Conservation (phyloP, 2,888 invertebrate genomes). For the Yponomeuta malinellus region DNA sequence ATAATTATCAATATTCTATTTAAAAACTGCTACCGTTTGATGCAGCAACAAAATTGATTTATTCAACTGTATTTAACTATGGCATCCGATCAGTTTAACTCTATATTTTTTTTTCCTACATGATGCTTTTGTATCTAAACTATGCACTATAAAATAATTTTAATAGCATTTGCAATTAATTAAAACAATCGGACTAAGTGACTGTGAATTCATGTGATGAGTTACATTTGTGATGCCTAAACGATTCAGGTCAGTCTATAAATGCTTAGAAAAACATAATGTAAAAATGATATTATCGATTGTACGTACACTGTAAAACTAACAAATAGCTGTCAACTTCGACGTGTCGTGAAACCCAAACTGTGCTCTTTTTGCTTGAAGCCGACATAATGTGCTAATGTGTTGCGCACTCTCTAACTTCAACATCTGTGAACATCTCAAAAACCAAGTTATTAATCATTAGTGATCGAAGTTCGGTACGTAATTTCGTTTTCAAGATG, state of each 20-base stretch:
- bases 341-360: slow-evolving; percentile 40
- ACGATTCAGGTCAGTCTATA: slow-evolving; percentile 41
- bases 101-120: slow-evolving; percentile 22
- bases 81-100: slow-evolving; percentile 23
- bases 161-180: slow-evolving; percentile 26
- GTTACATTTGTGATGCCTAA: slow-evolving; percentile 49
- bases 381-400: slow-evolving; percentile 60
- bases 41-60: slow-evolving; percentile 38
- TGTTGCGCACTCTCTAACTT: slow-evolving; percentile 30
- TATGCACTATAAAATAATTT: slow-evolving; percentile 28
- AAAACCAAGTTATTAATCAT: too few species aligned
- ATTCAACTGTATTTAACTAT: slow-evolving; percentile 21
- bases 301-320: slow-evolving; percentile 24
- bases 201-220: slow-evolving; percentile 41
- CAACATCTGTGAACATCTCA: background rate
- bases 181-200: background rate
- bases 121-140: slow-evolving; percentile 40
- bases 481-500: too few species aligned
- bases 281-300: slow-evolving; percentile 26
- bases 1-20: slow-evolving; percentile 21
- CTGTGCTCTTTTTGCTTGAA: slow-evolving; percentile 58
- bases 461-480: too few species aligned
- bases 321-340: slow-evolving; percentile 17
- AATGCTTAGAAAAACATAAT: slow-evolving; percentile 32
- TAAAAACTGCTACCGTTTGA: slow-evolving; percentile 59